A percentile compares a stretch with the other conserved stretches of the same genome.
phyloP scores from a whole-genome alignment of 2,113 vertebrate genomes.

The Opisthocomus hoazin region DNA sequence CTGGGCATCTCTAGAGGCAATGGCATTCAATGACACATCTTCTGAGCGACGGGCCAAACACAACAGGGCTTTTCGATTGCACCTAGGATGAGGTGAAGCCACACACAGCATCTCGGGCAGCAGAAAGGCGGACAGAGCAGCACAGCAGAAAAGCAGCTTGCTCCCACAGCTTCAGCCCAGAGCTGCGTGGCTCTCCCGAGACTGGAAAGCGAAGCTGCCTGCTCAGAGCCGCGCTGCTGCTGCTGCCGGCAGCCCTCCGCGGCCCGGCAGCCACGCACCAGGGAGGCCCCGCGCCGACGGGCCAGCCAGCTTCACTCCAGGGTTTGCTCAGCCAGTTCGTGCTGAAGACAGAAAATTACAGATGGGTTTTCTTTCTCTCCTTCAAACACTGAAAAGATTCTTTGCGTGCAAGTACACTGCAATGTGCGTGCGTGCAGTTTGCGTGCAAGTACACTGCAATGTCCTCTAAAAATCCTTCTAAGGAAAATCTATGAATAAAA shows the following conservation, averaged over 20 bases:
- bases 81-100: background rate
- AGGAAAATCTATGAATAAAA: background rate
- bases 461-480: background rate
- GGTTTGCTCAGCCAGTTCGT: background rate
- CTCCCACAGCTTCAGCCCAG: background rate
- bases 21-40: background rate
- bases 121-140: background rate
- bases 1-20: conserved; percentile 22
- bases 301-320: background rate
- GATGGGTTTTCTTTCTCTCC: background rate
- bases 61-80: background rate
- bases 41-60: background rate
- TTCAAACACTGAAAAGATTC: background rate
- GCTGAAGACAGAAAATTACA: background rate
- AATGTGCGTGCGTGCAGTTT: background rate
- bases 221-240: background rate
- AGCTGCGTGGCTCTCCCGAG: background rate
- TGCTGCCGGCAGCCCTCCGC: background rate
- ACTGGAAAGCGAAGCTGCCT: background rate
- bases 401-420: background rate
- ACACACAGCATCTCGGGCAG: background rate
- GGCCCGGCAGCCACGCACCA: background rate
- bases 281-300: no score
- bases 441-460: background rate
- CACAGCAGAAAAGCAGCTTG: background rate